Evolutionary conservation across 2,113 vertebrate genomes (phyloP), one percentile per base, ranked within the genome.

Genomic region (Geococcyx californianus): DNA sequence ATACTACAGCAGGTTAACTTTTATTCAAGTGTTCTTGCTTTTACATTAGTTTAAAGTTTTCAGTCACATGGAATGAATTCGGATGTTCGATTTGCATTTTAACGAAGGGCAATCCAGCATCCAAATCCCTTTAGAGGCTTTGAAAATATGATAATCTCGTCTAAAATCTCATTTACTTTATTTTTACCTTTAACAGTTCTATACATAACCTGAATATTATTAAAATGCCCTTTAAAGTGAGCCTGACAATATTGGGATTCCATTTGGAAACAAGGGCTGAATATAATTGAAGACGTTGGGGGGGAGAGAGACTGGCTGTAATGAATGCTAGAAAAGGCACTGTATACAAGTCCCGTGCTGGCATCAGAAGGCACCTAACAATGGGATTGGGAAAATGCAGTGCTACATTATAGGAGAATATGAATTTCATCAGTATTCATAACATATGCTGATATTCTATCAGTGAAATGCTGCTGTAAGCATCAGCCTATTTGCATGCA

Each of bases 371-470:
- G 72, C 59, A 84, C 17, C 76, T 84, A 34, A 88, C 87, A 93
- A 88, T 74, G 47, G 68, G 79, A 87, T 69, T 58, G 56, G 42
- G 72, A 80, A 84, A 74, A 84, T 66, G 25, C 62, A 74, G 69
- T 49, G 38, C 64, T 74, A 11, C 23, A 8, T 80, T 72, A 52
- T n/a, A 40, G 66, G 31, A 87, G 45, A 91, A 87, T 67, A 84
- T 86, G 78, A 89, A 82, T 95, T 97, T 94, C 72, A 95, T 95
- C 91, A 94, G 89, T 90, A 97, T 97, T 97, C 87, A 84, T 95
- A 87, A 90, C 81, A 62, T 77, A 74, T 21, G 44, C 60, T 83
- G 93, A 75, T 94, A 86, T 84, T 87, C 86, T 89, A 66, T 95
- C 93, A 87, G 81, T 82, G 89, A 45, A 78, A 79, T 0, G 3